These are phyloP conservation scores for Plecotus auritus DNA, from an alignment of 2,113 vertebrate genomes.

Conservation along the genomic window DNA sequence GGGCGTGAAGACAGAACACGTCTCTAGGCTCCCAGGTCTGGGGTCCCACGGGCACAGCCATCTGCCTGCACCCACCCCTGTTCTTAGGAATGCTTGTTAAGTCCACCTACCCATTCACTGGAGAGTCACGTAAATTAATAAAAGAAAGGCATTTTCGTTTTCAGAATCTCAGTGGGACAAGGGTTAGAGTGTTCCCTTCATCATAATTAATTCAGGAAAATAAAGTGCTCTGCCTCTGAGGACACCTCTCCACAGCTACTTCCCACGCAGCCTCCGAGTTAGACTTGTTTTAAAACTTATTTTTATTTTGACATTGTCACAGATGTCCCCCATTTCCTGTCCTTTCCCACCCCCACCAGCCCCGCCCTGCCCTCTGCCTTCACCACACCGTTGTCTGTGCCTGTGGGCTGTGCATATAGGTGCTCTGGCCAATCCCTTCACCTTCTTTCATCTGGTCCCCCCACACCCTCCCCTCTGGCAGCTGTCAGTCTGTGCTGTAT, in stretches of 20 bases:
- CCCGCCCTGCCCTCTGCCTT: too few relatives aligned
- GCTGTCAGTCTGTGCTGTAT: neutral
- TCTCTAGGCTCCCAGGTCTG: too few relatives aligned
- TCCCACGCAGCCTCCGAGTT: rapidly evolving
- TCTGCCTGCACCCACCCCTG: rapidly evolving
- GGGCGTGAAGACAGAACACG: rapidly evolving
- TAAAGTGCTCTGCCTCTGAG: neutral
- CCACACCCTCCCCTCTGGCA: neutral
- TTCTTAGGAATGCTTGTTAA: neutral
- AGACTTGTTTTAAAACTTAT: neutral
- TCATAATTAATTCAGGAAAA: neutral
- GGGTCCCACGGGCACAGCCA: rapidly evolving
- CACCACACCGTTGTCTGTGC: neutral
- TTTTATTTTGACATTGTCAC: neutral
- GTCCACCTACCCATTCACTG: neutral
- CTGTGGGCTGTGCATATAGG: too few relatives aligned
- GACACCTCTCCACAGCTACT: too few relatives aligned
- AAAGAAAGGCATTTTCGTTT: neutral
- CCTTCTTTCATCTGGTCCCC: neutral
- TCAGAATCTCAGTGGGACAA: neutral
- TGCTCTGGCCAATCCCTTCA: neutral
- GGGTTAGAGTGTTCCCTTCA: neutral
- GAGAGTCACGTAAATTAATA: neutral
- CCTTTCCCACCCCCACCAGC: too few relatives aligned
- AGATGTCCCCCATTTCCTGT: too few relatives aligned